Base-by-base conservation (phyloP, 2,113 vertebrate species). In the Echinops telfairi region DNA sequence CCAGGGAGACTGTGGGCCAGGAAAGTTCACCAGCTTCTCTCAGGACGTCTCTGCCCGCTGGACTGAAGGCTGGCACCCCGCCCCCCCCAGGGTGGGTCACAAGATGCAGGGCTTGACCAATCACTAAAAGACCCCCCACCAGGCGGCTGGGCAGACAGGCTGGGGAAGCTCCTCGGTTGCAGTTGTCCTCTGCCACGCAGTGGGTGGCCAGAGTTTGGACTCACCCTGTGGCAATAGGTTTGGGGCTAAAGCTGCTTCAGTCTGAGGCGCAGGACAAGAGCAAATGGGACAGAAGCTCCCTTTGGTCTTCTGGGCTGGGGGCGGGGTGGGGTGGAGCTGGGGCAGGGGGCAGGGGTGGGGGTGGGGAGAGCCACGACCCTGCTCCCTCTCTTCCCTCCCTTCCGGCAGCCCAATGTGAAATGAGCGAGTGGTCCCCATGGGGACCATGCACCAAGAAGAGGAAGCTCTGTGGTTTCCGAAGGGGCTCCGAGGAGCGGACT, bases 381-480 rank as follows among this genome's bases (percentile, higher is more conserved):
- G n/a, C 62, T 38, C 4, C 60, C 23, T 8, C 4, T 78, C 19
- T 31, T 68, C 36, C 38, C 38, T 76, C 75, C 58, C 31, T 53
- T 87, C 78, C 91, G 22, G 20, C 85, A 98, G 98, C 98, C 90
- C 99, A 99, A 98, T 99, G 99, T 97, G 99, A 99, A 98, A 98
- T 99, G 97, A 98, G 98, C 0, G 99, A 99, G 95, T 99, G 99
- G 99, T 99, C 99, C 43, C 97, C 97, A 0, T 99, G 99, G 99
- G 98, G 99, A 11, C 98, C 98, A 19, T 99, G 99, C 96, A 98
- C 98, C 97, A 99, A 99, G 98, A 99, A 98, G 97, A 99, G 98
- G 97, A 99, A 98, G 98, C 98, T 98, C 62, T 99, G 99, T 93
- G 99, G 99, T 94, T 99, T 99, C 98, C 99, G 98, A 98, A 99